Evolutionary conservation across 2,797 vertebrate species (phyloP).

Genomic region (Notolabrus celidotus): DNA sequence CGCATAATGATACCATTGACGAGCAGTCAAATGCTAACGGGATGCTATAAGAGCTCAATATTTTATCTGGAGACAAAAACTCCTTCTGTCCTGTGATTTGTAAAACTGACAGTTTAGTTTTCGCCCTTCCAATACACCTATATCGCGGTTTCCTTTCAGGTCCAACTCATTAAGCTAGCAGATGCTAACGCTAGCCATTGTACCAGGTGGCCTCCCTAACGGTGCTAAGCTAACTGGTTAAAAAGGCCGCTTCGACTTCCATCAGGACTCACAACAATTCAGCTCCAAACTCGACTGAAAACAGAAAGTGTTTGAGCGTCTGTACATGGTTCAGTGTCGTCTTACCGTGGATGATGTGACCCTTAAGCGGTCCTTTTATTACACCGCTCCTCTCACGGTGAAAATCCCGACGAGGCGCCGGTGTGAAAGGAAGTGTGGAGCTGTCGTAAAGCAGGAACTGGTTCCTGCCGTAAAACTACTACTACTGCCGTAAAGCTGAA

Average conservation of each 20-base stretch:
- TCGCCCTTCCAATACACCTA: background rate
- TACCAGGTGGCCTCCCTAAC: conserved; percentile 69
- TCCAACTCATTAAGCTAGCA: background rate
- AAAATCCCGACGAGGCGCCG: conserved; percentile 27
- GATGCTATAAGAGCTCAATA: no score
- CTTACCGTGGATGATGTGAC: conserved; percentile 47
- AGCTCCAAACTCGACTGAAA: background rate
- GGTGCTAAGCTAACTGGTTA: conserved; percentile 67
- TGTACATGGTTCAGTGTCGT: accelerated
- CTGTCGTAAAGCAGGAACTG: conserved; percentile 34
- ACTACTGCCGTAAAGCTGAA: background rate
- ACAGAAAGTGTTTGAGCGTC: accelerated
- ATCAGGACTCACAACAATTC: accelerated
- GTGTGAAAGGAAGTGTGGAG: conserved; percentile 71
- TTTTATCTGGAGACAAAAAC: no score
- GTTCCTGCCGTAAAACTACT: conserved; percentile 31
- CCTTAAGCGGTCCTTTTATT: conserved; percentile 2
- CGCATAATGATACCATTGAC: no score
- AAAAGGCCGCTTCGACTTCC: accelerated
- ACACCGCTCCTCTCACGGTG: background rate
- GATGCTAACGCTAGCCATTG: conserved; percentile 30
- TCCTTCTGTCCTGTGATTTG: no score
- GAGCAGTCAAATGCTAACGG: no score
- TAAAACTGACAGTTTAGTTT: accelerated
- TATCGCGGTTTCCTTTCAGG: accelerated